Evolutionary conservation across 2,888 invertebrate species (phyloP), one percentile per base, ranked within the genome.

Genomic region (Antheraea yamamai): DNA sequence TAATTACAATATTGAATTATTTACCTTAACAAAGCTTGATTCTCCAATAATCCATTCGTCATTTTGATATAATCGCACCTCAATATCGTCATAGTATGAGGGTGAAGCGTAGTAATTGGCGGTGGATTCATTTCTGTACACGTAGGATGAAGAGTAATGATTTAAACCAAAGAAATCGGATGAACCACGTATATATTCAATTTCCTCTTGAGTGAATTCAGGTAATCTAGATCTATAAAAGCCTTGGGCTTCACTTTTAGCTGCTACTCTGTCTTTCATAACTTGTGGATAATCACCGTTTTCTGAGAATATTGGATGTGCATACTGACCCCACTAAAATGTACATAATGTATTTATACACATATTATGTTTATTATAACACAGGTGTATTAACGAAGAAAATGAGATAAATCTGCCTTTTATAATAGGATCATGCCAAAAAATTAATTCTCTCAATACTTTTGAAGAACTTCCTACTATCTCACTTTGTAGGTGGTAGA

Each of bases 101-200:
- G 89, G 88, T 7, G 74, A 23, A 7, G 74, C 76, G 35, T 82
- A 81, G 64, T 76, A 77, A 16, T 81, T 81, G 0, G 52, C 14
- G 0, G 78, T 80, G 52, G 86, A 83, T 73, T 83, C 85, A 74
- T 90, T 89, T 80, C 83, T 85, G 16, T 92, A 94, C 2, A 89
- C 90, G 72, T 95, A 81, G 76, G 84, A 85, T 10, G 95, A 90
- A 0, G 96, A 95, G 86, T 97, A 97, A 78, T 96, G 95, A 81
- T 97, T 97, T 10, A 97, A 86, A 16, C 97, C 97, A 77, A 97
- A 95, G 88, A 96, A 97, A 84, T 97, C 97, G 0, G 96, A 95
- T 0, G 86, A 83, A 58, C 94, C 96, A 18, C 90, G 92, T 23
- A 97, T 94, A 74, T 92, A 92, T 68, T 93, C 88, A 3, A 96